phyloP scores from a whole-genome alignment of 1,140 invertebrate species.

The Hirudo medicinalis region DNA sequence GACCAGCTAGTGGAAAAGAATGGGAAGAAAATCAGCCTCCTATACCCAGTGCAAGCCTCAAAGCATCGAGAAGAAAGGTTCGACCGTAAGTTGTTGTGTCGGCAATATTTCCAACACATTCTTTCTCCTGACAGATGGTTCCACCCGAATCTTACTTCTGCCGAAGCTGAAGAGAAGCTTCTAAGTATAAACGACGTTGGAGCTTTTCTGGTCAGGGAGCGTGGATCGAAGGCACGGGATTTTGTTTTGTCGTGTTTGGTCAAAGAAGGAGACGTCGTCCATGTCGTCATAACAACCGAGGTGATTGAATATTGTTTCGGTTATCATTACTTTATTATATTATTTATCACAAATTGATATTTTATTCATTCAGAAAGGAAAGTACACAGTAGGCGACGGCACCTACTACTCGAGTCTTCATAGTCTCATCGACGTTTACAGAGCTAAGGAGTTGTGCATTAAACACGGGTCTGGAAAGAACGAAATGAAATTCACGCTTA shows the following conservation, averaged over 20 bases:
- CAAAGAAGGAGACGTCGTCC: conserved; percentile 85
- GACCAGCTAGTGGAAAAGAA: conserved; percentile 61
- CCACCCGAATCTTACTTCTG: conserved; percentile 80
- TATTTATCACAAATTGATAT: conserved; percentile 12
- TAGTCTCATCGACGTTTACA: conserved; percentile 89
- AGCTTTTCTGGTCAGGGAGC: conserved; percentile 93
- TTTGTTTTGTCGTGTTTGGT: conserved; percentile 87
- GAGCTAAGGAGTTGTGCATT: conserved; percentile 92
- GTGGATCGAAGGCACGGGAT: conserved; percentile 89
- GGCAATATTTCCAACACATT: neutral
- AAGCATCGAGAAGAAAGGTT: conserved; percentile 82
- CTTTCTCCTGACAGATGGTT: conserved; percentile 55
- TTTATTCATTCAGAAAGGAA: conserved; percentile 54
- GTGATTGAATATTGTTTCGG: conserved; percentile 82
- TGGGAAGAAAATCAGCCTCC: conserved; percentile 76
- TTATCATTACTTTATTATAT: conserved; percentile 43
- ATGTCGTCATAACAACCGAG: conserved; percentile 82
- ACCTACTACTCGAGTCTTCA: conserved; percentile 78
- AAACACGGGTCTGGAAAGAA: conserved; percentile 66
- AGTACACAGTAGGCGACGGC: conserved; percentile 87
- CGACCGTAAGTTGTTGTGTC: conserved; percentile 6
- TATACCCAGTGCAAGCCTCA: conserved; percentile 76
- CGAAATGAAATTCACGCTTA: conserved; percentile 28
- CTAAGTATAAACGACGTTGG: conserved; percentile 69
- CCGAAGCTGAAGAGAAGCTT: conserved; percentile 76